Percentiles rank a stretch among this genome's conserved stretches.
phyloP scores from a whole-genome alignment of 35 echinoderm and acorn worm species.

The Lytechinus pictus region DNA sequence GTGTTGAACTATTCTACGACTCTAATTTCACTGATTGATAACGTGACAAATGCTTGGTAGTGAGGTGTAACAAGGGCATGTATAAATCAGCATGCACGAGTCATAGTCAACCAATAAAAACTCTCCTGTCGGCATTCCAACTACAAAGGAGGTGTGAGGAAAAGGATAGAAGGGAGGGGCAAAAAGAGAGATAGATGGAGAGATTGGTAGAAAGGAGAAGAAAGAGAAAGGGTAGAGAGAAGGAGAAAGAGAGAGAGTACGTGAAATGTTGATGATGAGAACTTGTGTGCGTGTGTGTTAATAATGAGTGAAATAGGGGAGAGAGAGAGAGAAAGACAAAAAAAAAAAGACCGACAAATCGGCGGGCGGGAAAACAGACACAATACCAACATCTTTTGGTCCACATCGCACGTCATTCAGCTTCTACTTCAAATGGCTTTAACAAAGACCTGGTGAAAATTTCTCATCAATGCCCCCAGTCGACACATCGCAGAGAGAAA shows the following conservation, averaged over 20 bases:
- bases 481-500: not conserved
- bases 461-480: not conserved
- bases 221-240: not conserved
- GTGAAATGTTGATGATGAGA: not conserved
- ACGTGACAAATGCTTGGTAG: conserved; percentile 33
- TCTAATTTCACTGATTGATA: conserved; percentile 31
- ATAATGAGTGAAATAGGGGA: not conserved
- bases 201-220: not conserved
- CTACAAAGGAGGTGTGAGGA: not conserved
- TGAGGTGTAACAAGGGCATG: conserved; percentile 30
- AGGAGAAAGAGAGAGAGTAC: not conserved
- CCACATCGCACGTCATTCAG: conserved; percentile 26
- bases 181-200: not conserved
- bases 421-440: not conserved
- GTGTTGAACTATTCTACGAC: not conserved
- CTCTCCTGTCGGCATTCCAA: not conserved
- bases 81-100: not conserved
- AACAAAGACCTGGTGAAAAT: conserved; percentile 8
- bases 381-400: conserved; percentile 33
- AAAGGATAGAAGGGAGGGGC: not conserved
- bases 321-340: not conserved
- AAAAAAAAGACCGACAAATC: not conserved
- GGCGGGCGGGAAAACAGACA: conserved; percentile 6
- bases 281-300: not conserved
- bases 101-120: conserved; percentile 20